A percentile compares a stretch with the other conserved stretches of the same genome.
phyloP scores from a whole-genome alignment of 2,888 invertebrate species.

The Carterocephalus palaemon region DNA sequence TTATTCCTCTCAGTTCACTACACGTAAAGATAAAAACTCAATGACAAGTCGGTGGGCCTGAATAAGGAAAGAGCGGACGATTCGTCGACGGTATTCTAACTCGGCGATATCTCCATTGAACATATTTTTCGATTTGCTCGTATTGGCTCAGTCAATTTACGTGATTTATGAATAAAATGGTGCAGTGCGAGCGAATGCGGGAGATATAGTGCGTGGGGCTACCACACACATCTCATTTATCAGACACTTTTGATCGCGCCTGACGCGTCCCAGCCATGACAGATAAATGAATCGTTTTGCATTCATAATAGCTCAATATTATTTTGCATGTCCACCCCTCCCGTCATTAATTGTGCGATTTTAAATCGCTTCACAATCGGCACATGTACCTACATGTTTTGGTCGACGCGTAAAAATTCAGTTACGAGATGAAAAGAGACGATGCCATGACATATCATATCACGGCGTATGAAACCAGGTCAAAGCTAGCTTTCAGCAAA shows the following conservation, averaged over 20 bases:
- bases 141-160: conserved; percentile 35
- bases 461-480: conserved; percentile 42
- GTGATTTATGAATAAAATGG: conserved; percentile 53
- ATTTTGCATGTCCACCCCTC: conserved; percentile 1
- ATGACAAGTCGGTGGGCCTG: conserved; percentile 19
- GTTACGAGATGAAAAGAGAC: conserved; percentile 16
- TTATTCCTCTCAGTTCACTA: background rate
- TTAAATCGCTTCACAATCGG: conserved; percentile 7
- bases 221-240: conserved; percentile 40
- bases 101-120: conserved; percentile 48
- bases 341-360: conserved; percentile 9
- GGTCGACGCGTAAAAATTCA: conserved; percentile 1
- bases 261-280: conserved; percentile 39
- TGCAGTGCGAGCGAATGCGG: conserved; percentile 26
- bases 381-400: background rate
- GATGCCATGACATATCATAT: conserved; percentile 12
- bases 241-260: conserved; percentile 43
- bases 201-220: conserved; percentile 2
- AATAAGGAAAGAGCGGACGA: conserved; percentile 26
- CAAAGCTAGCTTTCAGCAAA: conserved; percentile 51
- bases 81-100: conserved; percentile 38
- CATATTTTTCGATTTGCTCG: conserved; percentile 55
- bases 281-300: conserved; percentile 38
- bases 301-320: too few species aligned
- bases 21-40: conserved; percentile 25